Evolutionary conservation across 2,797 vertebrate genomes (phyloP).

Genomic region (Poeciliopsis paucimaculata): DNA sequence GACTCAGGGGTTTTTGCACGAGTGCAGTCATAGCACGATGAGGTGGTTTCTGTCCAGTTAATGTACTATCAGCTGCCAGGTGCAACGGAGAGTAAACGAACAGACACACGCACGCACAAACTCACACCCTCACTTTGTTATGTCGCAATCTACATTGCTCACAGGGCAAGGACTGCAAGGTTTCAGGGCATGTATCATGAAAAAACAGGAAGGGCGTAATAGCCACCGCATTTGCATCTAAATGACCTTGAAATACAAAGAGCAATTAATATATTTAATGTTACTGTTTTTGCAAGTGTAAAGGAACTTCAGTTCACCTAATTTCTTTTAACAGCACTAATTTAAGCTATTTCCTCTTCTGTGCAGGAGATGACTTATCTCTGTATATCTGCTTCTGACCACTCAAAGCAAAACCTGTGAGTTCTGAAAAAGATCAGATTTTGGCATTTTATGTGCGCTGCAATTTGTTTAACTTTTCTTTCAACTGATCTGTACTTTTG

Average conservation of each 20-base stretch:
- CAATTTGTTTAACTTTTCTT: not conserved
- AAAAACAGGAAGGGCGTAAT: slow-evolving; percentile 53
- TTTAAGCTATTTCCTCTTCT: slow-evolving; percentile 21
- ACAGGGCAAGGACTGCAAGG: slow-evolving; percentile 34
- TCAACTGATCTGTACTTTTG: not conserved
- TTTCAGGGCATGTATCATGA: slow-evolving; percentile 37
- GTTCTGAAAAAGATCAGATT: slow-evolving; percentile 60
- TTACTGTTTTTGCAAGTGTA: not conserved
- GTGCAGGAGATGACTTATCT: slow-evolving; percentile 91
- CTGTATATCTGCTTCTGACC: slow-evolving; percentile 92
- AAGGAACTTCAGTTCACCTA: not conserved
- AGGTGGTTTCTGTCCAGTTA: slow-evolving; percentile 70
- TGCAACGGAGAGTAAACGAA: slow-evolving; percentile 49
- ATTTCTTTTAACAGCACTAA: not conserved
- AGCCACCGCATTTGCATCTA: slow-evolving; percentile 13
- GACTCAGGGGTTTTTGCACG: slow-evolving; percentile 64
- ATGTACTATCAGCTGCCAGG: slow-evolving; percentile 74
- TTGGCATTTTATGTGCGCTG: not conserved
- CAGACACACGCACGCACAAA: slow-evolving; percentile 14
- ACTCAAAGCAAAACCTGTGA: slow-evolving; percentile 94
- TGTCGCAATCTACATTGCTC: slow-evolving; percentile 24
- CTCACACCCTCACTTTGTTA: slow-evolving; percentile 15
- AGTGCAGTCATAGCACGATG: slow-evolving; percentile 71
- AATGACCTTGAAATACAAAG: slow-evolving; percentile 31
- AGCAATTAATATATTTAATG: not conserved